Evolutionary conservation across 2,797 vertebrate species (phyloP).

Genomic region (Myotis pilosus): DNA sequence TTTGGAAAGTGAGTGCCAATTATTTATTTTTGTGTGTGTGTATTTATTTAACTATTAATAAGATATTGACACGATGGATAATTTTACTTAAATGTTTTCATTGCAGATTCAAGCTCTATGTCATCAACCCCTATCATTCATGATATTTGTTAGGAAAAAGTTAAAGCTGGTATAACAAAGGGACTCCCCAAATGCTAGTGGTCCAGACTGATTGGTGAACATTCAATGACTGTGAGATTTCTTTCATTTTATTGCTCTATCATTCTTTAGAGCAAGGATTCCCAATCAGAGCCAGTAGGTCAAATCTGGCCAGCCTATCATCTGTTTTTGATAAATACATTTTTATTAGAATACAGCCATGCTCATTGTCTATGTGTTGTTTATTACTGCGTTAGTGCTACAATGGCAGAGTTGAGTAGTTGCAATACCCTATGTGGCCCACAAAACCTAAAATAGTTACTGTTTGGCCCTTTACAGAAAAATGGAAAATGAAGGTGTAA

Average conservation of each 20-base stretch:
- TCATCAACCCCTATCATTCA: not conserved
- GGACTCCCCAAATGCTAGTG: not conserved
- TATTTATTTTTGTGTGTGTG: not conserved
- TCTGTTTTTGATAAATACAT: not conserved
- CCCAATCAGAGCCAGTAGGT: not conserved
- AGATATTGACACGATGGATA: not conserved
- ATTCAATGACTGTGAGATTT: not conserved
- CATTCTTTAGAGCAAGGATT: not conserved
- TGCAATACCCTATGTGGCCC: not conserved
- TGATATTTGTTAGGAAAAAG: not conserved
- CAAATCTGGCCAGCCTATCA: not conserved
- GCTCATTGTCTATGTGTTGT: not conserved
- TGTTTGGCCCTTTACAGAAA: not conserved
- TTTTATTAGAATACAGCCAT: not conserved
- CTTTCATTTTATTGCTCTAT: not conserved
- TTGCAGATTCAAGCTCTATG: not conserved
- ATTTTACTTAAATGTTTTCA: not conserved
- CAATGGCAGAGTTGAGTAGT: not conserved
- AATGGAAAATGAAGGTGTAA: not conserved
- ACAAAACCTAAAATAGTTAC: not conserved
- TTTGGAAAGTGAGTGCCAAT: not conserved
- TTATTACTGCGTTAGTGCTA: not conserved
- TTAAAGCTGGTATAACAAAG: not conserved
- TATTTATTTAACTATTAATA: not conserved
- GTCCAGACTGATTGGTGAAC: not conserved